Evolutionary conservation across 23 tunicate genomes (phyloP), one percentile per base, ranked within the genome.

Genomic region (Botrylloides violaceus): DNA sequence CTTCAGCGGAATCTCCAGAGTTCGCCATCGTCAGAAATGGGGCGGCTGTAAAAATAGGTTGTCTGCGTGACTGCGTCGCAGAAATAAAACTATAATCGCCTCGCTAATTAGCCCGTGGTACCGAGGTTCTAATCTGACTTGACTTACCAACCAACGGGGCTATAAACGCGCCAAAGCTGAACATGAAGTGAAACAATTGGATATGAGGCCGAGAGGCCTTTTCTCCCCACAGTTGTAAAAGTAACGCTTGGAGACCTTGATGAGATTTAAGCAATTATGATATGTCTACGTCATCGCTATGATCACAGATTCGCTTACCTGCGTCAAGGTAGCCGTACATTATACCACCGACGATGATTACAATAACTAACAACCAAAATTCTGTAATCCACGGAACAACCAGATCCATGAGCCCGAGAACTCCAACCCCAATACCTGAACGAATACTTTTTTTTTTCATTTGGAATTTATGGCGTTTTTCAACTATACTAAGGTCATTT

Each of bases 21-120:
- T 90, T 81, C n/a, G 97, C 97, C 90, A 78, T 71, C 34, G 79
- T 48, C 4, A 90, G 75, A 64, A 90, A 90, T 7, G 97, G 97
- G 15, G 1, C 19, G 15, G 65, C 30, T 60, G 1, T 24, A 25
- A 0, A 60, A 23, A 24, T 25, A 29, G 0, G 19, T 24, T 25
- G 65, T 25, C 30, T 43, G 12, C 53, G 9, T 43, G 53, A 15
- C 15, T 9, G 53, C 9, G 53, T 43, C 15, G 15, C 12, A 43
- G 53, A 43, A 43, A 43, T 43, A 43, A 7, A 43, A 43, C 15
- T 43, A 7, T 43, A 9, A 9, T 43, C n/a, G n/a, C n/a, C n/a
- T n/a, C n/a, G n/a, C n/a, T n/a, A n/a, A n/a, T n/a, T n/a, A n/a
- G n/a, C n/a, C n/a, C n/a, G n/a, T n/a, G n/a, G n/a, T n/a, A n/a